These are phyloP conservation scores for Idaea aversata DNA, from an alignment of 2,888 invertebrate species.

Conservation along the genomic window DNA sequence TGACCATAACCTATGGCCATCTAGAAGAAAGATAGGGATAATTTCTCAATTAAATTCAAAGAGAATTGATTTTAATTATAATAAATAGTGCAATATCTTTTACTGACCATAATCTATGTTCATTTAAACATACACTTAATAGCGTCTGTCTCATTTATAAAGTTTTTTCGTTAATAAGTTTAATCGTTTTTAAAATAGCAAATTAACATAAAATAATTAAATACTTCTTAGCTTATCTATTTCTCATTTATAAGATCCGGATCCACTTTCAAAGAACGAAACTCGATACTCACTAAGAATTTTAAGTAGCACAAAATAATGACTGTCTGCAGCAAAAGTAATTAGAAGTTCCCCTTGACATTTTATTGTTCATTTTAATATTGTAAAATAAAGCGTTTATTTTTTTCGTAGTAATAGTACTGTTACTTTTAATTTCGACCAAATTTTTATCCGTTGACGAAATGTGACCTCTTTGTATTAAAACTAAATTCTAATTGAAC, in stretches of 20 bases:
- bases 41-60: too few species aligned
- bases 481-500: neutral
- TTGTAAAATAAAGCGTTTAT: neutral
- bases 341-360: slow-evolving; percentile 1
- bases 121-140: too few species aligned
- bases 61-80: too few species aligned
- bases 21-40: too few species aligned
- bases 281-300: neutral
- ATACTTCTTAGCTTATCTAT: neutral
- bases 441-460: neutral
- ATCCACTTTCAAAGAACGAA: neutral
- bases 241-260: neutral
- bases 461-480: neutral
- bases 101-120: too few species aligned
- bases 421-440: neutral
- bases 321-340: neutral
- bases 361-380: neutral
- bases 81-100: too few species aligned
- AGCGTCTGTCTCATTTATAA: too few species aligned
- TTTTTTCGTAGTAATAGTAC: neutral
- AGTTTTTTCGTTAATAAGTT: neutral
- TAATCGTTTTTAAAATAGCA: neutral
- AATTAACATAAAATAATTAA: neutral
- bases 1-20: too few species aligned
- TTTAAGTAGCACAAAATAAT: slow-evolving; percentile 1